These are phyloP conservation scores for Stenichneumon culpator DNA, from an alignment of 2,888 invertebrate species.

Conservation along the genomic window DNA sequence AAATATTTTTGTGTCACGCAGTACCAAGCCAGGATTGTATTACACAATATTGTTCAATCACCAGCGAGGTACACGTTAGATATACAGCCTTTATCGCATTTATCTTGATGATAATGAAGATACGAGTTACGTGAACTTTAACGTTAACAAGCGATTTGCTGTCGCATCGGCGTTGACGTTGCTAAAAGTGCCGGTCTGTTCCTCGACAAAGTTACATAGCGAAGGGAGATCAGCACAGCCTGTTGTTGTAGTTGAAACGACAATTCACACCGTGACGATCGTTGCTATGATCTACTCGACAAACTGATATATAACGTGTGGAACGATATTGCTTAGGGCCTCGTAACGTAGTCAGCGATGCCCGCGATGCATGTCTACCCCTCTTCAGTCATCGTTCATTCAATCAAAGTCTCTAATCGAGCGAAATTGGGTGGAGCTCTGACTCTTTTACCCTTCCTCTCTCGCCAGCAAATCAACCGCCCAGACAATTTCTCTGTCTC, in stretches of 20 bases:
- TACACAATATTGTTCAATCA: no score
- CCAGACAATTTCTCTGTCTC: conserved; percentile 58
- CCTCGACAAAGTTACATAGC: background rate
- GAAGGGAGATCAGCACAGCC: background rate
- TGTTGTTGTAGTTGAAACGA: background rate
- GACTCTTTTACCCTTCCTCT: conserved; percentile 52
- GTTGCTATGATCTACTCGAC: background rate
- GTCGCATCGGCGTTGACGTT: background rate
- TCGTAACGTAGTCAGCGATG: conserved; percentile 47
- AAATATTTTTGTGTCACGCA: no score
- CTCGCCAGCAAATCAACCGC: conserved; percentile 36
- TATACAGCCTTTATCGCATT: no score
- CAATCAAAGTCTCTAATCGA: conserved; percentile 71
- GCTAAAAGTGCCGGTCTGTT: background rate
- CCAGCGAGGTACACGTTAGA: no score
- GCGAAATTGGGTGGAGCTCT: conserved; percentile 57
- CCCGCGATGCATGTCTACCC: conserved; percentile 47
- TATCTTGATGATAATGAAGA: no score
- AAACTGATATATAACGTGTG: background rate
- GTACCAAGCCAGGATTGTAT: no score
- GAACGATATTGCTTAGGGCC: conserved; percentile 15
- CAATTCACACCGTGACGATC: background rate
- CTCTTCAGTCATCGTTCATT: conserved; percentile 69
- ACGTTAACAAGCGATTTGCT: no score
- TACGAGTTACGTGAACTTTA: no score